phyloP scores from a whole-genome alignment of 2,888 invertebrate species.

The Melanargia galathea region DNA sequence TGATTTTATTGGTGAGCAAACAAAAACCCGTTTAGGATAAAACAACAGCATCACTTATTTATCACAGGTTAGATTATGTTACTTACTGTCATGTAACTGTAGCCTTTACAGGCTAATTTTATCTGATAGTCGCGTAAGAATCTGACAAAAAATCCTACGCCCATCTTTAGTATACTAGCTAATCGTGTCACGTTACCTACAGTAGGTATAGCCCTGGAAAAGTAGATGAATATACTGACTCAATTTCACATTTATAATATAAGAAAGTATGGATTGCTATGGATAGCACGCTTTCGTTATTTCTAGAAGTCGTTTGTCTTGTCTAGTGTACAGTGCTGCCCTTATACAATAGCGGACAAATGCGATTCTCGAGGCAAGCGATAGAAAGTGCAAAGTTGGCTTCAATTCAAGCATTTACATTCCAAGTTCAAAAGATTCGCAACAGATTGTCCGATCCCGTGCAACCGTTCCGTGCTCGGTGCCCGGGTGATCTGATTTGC shows the following conservation, averaged over 20 bases:
- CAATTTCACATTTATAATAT: too few species aligned
- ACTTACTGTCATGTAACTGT: too few species aligned
- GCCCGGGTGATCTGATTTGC: constrained; percentile 18
- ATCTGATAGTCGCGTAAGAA: too few species aligned
- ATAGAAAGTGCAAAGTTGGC: constrained; percentile 36
- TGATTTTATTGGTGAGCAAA: neutral
- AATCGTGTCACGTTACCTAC: too few species aligned
- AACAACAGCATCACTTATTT: neutral
- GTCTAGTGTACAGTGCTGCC: neutral
- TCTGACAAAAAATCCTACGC: too few species aligned
- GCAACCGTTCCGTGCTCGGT: neutral
- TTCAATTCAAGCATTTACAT: constrained; percentile 36
- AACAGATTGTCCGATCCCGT: constrained; percentile 34
- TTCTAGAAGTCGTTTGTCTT: neutral
- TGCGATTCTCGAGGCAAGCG: constrained; percentile 20
- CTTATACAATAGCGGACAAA: constrained; percentile 22
- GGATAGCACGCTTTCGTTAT: too few species aligned
- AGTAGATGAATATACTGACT: too few species aligned
- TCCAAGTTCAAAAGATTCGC: constrained; percentile 33
- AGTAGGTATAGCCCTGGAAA: too few species aligned
- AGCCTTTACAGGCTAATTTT: too few species aligned
- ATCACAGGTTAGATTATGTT: neutral
- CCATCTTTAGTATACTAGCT: too few species aligned
- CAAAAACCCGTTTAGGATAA: neutral
- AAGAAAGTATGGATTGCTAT: too few species aligned